phyloP scores from a whole-genome alignment of 2,888 invertebrate species.

The Lochmaea crataegi region DNA sequence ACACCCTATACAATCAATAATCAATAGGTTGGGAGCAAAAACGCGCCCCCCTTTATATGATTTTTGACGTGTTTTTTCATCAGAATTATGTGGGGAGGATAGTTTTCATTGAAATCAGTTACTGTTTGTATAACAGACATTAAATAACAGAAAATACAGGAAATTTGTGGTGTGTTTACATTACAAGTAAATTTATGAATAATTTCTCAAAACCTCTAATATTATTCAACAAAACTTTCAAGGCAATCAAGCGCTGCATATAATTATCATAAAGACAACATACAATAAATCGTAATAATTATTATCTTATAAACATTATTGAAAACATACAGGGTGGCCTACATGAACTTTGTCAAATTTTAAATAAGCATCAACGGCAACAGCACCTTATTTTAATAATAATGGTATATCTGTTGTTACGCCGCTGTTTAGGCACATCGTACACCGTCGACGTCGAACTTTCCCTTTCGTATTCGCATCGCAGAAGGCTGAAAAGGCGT shows the following conservation, averaged over 20 bases:
- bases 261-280: not conserved
- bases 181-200: not conserved
- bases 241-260: not conserved
- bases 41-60: too few relatives aligned
- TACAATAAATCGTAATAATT: not conserved
- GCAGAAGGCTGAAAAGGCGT: slow-evolving; percentile 54
- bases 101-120: too few relatives aligned
- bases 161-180: not conserved
- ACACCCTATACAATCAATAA: too few relatives aligned
- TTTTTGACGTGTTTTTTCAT: too few relatives aligned
- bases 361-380: not conserved
- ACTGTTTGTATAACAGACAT: not conserved
- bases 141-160: not conserved
- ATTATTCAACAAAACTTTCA: slow-evolving; percentile 2
- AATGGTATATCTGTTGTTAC: slow-evolving; percentile 18
- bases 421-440: slow-evolving; percentile 42
- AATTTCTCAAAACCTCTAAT: not conserved
- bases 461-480: slow-evolving; percentile 52
- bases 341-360: not conserved
- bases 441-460: slow-evolving; percentile 44
- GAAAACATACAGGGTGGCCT: not conserved
- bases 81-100: too few relatives aligned
- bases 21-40: too few relatives aligned
- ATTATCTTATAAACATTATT: not conserved
- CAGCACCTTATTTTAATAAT: not conserved